A percentile compares a stretch with the other conserved stretches of the same genome.
These are phyloP conservation scores for Lycaena phlaeas DNA, from an alignment of 2,888 invertebrate species.

Conservation along the genomic window DNA sequence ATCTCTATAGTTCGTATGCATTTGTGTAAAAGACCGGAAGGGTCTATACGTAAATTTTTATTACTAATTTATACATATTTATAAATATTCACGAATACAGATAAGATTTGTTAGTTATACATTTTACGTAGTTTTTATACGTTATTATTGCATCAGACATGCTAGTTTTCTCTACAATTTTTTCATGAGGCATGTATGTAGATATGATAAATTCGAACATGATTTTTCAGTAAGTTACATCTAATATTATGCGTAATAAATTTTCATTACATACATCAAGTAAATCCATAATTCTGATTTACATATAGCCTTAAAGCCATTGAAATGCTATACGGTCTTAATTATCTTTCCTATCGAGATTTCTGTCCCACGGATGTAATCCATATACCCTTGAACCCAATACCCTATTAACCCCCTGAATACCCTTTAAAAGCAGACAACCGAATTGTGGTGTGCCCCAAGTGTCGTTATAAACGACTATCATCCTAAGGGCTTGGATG, in stretches of 20 bases:
- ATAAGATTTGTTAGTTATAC: too few relatives aligned
- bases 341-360: conserved; percentile 2
- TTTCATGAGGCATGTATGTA: too few relatives aligned
- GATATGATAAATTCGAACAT: conserved; percentile 14
- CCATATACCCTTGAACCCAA: conserved; percentile 13
- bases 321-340: not conserved
- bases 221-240: conserved; percentile 17
- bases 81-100: too few relatives aligned
- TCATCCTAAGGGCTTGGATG: conserved; percentile 22
- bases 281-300: not conserved
- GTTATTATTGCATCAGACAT: too few relatives aligned
- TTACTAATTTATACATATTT: too few relatives aligned
- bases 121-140: too few relatives aligned
- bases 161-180: too few relatives aligned
- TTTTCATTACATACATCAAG: too few relatives aligned
- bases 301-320: not conserved
- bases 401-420: conserved; percentile 18
- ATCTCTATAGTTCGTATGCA: too few relatives aligned
- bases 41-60: too few relatives aligned
- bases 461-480: conserved; percentile 26
- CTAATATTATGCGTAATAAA: conserved; percentile 7
- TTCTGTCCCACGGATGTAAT: conserved; percentile 5
- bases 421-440: conserved; percentile 19
- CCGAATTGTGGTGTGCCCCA: conserved; percentile 23
- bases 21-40: too few relatives aligned